A percentile compares a stretch with the other conserved stretches of the same genome.
phyloP scores from a whole-genome alignment of 2,113 vertebrate genomes.

The Patagioenas fasciata region DNA sequence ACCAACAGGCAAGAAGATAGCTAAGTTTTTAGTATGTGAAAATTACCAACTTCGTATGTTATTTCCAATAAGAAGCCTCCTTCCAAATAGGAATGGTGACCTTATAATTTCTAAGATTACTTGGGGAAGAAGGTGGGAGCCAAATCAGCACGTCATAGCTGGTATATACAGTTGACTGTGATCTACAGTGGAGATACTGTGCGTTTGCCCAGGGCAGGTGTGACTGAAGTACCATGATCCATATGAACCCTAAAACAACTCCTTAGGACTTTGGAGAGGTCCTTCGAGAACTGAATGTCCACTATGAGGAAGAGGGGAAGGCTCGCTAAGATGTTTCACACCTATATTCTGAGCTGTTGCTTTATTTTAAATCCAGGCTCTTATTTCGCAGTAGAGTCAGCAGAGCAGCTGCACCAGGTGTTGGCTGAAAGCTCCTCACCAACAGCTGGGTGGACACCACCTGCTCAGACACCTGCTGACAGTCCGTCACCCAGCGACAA shows the following conservation, averaged over 20 bases:
- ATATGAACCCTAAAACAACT: neutral
- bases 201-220: too few relatives aligned
- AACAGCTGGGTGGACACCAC: neutral
- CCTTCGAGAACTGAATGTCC: neutral
- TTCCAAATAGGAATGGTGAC: neutral
- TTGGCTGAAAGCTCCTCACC: rapidly evolving
- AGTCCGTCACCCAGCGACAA: neutral
- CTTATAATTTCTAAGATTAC: neutral
- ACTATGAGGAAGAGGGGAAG: neutral
- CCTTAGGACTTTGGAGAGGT: neutral
- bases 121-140: neutral
- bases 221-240: neutral
- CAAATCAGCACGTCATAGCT: neutral
- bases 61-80: neutral
- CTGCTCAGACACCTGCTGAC: neutral
- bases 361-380: neutral
- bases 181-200: rapidly evolving
- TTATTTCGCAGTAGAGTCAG: neutral
- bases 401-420: neutral
- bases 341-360: neutral
- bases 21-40: neutral
- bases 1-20: neutral
- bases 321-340: neutral
- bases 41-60: neutral
- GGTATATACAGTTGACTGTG: rapidly evolving